Conservation (phyloP, 2,113 vertebrate genomes). For the Heptranchias perlo region DNA sequence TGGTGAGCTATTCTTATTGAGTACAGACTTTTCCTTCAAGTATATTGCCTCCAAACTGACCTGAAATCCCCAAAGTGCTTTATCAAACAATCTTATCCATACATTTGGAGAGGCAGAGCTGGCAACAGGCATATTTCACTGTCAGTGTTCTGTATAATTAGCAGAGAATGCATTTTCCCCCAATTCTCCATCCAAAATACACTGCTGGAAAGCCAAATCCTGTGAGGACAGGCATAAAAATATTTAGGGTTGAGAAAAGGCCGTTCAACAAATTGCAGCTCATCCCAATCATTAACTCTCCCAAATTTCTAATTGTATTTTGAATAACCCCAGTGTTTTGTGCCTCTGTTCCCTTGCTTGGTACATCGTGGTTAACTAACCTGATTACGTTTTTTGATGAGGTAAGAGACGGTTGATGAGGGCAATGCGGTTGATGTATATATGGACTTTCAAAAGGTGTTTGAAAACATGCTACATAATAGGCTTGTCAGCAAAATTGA, state of each 20-base stretch:
- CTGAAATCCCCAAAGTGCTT: conserved; percentile 3
- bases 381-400: too few species aligned
- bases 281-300: neutral
- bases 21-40: neutral
- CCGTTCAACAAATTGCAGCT: neutral
- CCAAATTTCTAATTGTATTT: neutral
- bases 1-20: conserved; percentile 11
- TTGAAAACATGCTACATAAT: too few species aligned
- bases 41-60: neutral
- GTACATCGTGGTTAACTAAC: too few species aligned
- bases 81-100: neutral
- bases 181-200: neutral
- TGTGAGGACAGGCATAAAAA: neutral
- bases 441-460: too few species aligned
- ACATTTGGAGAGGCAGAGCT: neutral
- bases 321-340: neutral
- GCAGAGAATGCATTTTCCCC: neutral
- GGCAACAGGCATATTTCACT: neutral
- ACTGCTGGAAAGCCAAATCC: neutral
- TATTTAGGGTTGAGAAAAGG: neutral
- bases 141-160: neutral
- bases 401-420: too few species aligned
- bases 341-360: neutral
- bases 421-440: too few species aligned
- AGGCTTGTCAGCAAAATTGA: too few species aligned